These are phyloP conservation scores for Apis dorsata DNA, from an alignment of 1,140 invertebrate genomes.

Conservation along the genomic window DNA sequence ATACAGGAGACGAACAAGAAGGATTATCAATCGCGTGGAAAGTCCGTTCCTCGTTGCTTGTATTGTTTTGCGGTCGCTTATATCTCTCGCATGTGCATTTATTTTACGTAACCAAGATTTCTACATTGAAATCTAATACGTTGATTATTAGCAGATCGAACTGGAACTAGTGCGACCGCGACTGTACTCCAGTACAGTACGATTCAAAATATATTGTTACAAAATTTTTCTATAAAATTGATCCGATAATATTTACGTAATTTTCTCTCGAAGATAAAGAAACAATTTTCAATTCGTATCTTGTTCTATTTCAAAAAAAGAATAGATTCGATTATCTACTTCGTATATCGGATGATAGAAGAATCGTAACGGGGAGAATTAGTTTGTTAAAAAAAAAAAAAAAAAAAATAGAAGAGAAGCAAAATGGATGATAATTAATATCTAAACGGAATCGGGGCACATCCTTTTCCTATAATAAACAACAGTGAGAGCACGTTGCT, in stretches of 20 bases:
- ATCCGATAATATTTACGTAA: too few species aligned
- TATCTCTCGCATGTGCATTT: constrained; percentile 26
- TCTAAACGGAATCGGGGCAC: constrained; percentile 33
- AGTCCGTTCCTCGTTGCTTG: constrained; percentile 28
- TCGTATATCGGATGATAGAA: background rate
- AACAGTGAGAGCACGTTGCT: background rate
- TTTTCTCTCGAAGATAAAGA: too few species aligned
- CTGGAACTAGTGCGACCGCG: background rate
- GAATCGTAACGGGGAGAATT: too few species aligned
- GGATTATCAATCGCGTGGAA: constrained; percentile 27
- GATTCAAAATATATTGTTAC: background rate
- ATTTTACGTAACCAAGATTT: constrained; percentile 46
- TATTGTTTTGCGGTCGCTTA: constrained; percentile 31
- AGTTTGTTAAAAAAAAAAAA: background rate
- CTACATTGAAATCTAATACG: constrained; percentile 33
- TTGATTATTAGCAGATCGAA: constrained; percentile 29
- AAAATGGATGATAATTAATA: constrained; percentile 25
- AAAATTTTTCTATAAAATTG: background rate
- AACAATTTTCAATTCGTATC: too few species aligned
- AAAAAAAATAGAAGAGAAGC: background rate
- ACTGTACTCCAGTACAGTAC: background rate
- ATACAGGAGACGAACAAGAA: background rate
- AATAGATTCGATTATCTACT: too few species aligned
- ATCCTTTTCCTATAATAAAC: constrained; percentile 30
- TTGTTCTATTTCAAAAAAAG: too few species aligned